Percentiles rank a stretch among this genome's conserved stretches.
These are phyloP conservation scores for Sesia bembeciformis DNA, from an alignment of 2,888 invertebrate genomes.

Conservation along the genomic window DNA sequence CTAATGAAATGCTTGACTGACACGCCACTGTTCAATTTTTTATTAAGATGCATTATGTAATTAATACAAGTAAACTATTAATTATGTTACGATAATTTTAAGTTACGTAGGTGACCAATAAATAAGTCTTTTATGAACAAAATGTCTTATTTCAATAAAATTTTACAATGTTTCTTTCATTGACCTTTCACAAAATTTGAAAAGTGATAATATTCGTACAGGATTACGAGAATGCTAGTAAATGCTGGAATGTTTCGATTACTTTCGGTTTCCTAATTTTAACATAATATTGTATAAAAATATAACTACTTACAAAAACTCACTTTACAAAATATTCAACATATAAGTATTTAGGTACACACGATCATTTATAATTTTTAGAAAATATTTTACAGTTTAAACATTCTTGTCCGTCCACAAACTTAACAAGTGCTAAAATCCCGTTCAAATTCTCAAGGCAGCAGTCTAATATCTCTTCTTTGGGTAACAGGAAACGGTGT, in stretches of 20 bases:
- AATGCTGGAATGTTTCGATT: no score
- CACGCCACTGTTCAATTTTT: no score
- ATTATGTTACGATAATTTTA: not conserved
- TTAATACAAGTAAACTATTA: no score
- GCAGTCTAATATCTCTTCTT: constrained; percentile 44
- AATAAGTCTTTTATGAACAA: not conserved
- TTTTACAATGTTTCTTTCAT: no score
- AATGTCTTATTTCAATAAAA: no score
- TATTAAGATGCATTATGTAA: no score
- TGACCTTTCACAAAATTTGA: no score
- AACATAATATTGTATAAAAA: not conserved
- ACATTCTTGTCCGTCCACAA: constrained; percentile 44
- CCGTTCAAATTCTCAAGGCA: constrained; percentile 47
- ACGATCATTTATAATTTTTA: constrained; percentile 8
- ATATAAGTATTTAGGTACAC: constrained; percentile 9
- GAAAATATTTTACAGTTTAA: constrained; percentile 30
- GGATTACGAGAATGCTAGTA: no score
- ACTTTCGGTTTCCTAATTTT: no score
- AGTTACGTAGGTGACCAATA: not conserved
- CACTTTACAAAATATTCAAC: not conserved
- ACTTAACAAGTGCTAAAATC: constrained; percentile 40
- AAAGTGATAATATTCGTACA: no score
- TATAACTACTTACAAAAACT: not conserved
- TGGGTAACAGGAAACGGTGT: constrained; percentile 45
- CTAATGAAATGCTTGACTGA: no score